Conservation (phyloP, 2,888 invertebrate species). For the Diarsia brunnea region DNA sequence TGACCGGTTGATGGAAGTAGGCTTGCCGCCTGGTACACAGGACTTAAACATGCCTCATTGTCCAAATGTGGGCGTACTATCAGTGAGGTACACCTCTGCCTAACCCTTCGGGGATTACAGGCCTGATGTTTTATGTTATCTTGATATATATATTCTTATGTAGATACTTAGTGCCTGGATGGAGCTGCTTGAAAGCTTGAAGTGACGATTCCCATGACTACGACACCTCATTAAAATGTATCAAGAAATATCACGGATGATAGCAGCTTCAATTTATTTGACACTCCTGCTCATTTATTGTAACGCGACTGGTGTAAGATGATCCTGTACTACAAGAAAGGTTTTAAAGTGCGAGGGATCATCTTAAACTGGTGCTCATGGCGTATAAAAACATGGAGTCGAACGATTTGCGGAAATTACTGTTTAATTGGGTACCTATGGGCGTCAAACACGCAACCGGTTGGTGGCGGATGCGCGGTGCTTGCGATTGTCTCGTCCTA, state of each 20-base stretch:
- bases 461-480: conserved; percentile 47
- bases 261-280: conserved; percentile 71
- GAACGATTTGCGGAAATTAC: conserved; percentile 75
- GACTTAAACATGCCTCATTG: too few relatives aligned
- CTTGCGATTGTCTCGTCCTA: conserved; percentile 53
- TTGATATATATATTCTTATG: background rate
- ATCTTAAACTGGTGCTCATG: conserved; percentile 14
- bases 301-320: conserved; percentile 44
- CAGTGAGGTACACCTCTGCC: background rate
- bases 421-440: conserved; percentile 72
- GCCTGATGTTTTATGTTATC: background rate
- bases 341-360: background rate
- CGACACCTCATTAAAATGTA: conserved; percentile 54
- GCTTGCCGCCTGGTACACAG: background rate
- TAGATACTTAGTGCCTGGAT: conserved; percentile 1
- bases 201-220: conserved; percentile 11
- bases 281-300: conserved; percentile 61
- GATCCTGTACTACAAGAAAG: conserved; percentile 9
- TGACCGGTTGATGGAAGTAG: background rate
- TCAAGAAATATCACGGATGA: conserved; percentile 55
- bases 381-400: conserved; percentile 62
- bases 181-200: conserved; percentile 8
- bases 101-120: background rate
- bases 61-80: background rate
- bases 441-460: conserved; percentile 63